Evolutionary conservation across 2,797 vertebrate genomes (phyloP).

Genomic region (Enteromius radiatus): DNA sequence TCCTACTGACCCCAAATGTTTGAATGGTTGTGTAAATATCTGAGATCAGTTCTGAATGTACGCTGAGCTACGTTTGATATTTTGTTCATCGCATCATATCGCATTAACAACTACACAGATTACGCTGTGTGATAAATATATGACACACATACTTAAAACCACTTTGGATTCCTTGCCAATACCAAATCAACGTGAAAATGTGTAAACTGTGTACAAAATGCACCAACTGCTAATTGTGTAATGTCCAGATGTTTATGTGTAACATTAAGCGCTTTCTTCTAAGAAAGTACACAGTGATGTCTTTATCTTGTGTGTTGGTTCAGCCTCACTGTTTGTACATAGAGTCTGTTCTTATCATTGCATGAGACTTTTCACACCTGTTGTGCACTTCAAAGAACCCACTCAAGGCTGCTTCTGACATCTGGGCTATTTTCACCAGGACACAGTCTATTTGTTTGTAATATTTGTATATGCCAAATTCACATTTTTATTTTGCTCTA

Average conservation of each 20-base stretch:
- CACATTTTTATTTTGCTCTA: constrained; percentile 19
- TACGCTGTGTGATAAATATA: constrained; percentile 13
- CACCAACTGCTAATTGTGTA: constrained; percentile 14
- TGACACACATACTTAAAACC: background rate
- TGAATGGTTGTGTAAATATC: background rate
- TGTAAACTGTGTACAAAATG: constrained; percentile 32
- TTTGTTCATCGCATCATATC: background rate
- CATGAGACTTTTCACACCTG: constrained; percentile 90
- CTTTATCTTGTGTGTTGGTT: constrained; percentile 73
- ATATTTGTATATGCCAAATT: background rate
- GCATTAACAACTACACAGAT: background rate
- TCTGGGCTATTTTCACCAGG: constrained; percentile 51
- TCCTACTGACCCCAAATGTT: background rate
- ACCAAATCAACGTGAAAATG: constrained; percentile 30
- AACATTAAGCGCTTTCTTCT: constrained; percentile 32
- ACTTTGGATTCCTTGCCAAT: constrained; percentile 29
- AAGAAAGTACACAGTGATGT: constrained; percentile 59
- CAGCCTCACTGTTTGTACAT: constrained; percentile 65
- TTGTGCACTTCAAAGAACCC: constrained; percentile 62
- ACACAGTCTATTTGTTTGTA: constrained; percentile 38
- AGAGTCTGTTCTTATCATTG: constrained; percentile 67
- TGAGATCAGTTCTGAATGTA: background rate
- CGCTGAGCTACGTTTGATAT: background rate
- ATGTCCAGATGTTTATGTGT: constrained; percentile 30
- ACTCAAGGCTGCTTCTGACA: constrained; percentile 47